A percentile compares a stretch with the other conserved stretches of the same genome.
Evolutionary conservation across 2,797 vertebrate genomes (phyloP).

Genomic region (Xerus rutilus): DNA sequence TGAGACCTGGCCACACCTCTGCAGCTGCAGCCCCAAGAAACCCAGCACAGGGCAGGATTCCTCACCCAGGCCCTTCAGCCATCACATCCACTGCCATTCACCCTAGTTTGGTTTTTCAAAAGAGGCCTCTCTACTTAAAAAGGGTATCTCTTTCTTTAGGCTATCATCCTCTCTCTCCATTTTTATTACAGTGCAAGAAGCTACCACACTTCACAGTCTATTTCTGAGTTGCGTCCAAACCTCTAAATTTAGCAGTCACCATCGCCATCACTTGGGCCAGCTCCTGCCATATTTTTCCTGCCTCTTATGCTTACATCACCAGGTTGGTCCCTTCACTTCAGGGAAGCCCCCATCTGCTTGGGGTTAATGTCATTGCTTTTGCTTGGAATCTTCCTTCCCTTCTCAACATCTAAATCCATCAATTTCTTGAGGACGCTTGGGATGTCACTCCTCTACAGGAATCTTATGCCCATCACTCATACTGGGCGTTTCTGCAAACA

Average conservation of each 20-base stretch:
- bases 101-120: not conserved
- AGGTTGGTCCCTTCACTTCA: not conserved
- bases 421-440: not conserved
- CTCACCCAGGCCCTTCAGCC: not conserved
- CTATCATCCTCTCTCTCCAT: not conserved
- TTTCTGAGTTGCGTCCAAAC: not conserved
- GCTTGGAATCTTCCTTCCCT: constrained; percentile 1
- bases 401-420: not conserved
- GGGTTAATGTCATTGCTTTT: not conserved
- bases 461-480: not conserved
- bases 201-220: not conserved
- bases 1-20: not conserved
- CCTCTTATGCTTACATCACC: not conserved
- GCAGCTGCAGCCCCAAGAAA: not conserved
- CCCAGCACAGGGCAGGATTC: not conserved
- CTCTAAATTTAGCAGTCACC: not conserved
- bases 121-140: not conserved
- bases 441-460: not conserved
- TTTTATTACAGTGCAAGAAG: constrained; percentile 16
- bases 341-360: not conserved
- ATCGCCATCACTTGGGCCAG: not conserved
- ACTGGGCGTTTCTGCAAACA: not conserved
- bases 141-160: not conserved
- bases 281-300: not conserved
- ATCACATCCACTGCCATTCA: not conserved